These are phyloP conservation scores for Taurulus bubalis DNA, from an alignment of 2,113 vertebrate genomes.

Conservation along the genomic window DNA sequence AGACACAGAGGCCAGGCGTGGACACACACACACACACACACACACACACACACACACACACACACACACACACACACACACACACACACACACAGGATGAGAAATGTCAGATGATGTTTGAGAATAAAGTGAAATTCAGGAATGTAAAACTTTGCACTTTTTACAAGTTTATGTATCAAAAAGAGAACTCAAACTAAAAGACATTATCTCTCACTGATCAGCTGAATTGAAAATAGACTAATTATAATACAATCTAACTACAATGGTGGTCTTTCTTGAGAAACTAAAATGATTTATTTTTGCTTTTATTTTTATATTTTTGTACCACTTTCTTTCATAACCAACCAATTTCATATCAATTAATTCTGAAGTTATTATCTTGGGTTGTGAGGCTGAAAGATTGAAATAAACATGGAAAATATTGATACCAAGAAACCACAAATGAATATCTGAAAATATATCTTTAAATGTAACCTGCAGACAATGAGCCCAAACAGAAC, in stretches of 20 bases:
- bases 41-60: background rate
- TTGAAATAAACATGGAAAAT: background rate
- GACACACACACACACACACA: background rate
- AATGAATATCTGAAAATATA: background rate
- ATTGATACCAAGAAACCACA: background rate
- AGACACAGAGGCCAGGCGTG: background rate
- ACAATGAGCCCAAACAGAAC: too few relatives aligned
- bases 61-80: background rate
- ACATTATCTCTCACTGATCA: slow-evolving; percentile 13
- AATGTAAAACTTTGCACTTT: background rate
- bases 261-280: slow-evolving; percentile 2
- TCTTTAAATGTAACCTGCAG: background rate
- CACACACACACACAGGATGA: background rate
- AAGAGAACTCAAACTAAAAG: background rate
- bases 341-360: slow-evolving; percentile 6
- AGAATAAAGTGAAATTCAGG: background rate
- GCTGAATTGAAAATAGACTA: slow-evolving; percentile 30
- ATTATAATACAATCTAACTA: slow-evolving; percentile 43
- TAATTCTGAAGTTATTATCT: slow-evolving; percentile 36
- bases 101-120: background rate
- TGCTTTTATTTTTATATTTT: slow-evolving; percentile 17
- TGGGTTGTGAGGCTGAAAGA: background rate
- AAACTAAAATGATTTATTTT: slow-evolving; percentile 17
- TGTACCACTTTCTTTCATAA: slow-evolving; percentile 26
- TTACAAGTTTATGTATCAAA: background rate